Percentiles rank a stretch among this genome's conserved stretches.
Conservation (phyloP, 1,140 invertebrate species). For the Mercenaria mercenaria region DNA sequence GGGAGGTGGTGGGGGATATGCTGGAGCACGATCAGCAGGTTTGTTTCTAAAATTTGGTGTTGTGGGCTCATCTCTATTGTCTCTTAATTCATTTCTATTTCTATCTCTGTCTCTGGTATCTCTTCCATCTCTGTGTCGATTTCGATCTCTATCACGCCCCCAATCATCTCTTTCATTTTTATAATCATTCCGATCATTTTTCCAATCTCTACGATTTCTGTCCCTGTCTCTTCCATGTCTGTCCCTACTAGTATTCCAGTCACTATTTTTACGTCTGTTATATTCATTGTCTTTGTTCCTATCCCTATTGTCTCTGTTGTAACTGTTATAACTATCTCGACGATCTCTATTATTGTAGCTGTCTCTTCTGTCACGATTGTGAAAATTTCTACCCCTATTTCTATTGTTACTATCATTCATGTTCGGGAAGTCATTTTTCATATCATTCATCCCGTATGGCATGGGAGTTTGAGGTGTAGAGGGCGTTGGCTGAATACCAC, state of each 20-base stretch:
- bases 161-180: conserved; percentile 55
- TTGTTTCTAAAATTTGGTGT: conserved; percentile 42
- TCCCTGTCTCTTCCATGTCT: conserved; percentile 57
- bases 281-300: conserved; percentile 54
- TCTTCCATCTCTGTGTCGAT: conserved; percentile 64
- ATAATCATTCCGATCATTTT: conserved; percentile 52
- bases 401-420: not conserved
- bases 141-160: conserved; percentile 38
- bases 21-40: not conserved
- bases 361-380: conserved; percentile 43
- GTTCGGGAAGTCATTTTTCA: conserved; percentile 38
- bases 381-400: conserved; percentile 15
- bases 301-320: conserved; percentile 45
- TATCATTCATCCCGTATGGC: not conserved
- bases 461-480: conserved; percentile 49
- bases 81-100: conserved; percentile 13
- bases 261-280: conserved; percentile 56
- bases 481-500: conserved; percentile 46
- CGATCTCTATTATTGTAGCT: conserved; percentile 47
- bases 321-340: conserved; percentile 51
- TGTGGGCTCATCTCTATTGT: conserved; percentile 7
- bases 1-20: conserved; percentile 39
- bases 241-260: conserved; percentile 58
- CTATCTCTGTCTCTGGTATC: conserved; percentile 65
- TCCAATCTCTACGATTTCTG: conserved; percentile 61